Evolutionary conservation across 2,888 invertebrate species (phyloP).

Genomic region (Diogma glabrata): DNA sequence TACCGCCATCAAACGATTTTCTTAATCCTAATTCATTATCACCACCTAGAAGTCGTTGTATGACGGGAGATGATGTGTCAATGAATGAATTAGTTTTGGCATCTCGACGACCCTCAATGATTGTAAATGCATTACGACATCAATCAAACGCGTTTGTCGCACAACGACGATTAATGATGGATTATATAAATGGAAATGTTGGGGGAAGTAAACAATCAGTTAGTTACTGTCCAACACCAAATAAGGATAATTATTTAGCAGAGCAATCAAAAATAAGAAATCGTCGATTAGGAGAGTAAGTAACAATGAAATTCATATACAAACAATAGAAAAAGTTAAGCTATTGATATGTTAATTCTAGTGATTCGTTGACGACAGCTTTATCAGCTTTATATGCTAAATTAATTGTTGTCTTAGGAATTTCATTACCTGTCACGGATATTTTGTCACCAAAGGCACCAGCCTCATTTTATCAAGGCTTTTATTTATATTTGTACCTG

Average conservation of each 20-base stretch:
- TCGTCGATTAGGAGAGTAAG: constrained; percentile 11
- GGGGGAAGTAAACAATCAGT: constrained; percentile 13
- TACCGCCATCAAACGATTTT: not conserved
- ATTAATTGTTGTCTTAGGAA: constrained; percentile 61
- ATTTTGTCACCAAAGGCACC: constrained; percentile 58
- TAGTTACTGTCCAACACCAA: not conserved
- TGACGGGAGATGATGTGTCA: constrained; percentile 10
- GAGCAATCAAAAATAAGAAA: constrained; percentile 11
- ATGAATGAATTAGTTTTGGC: not conserved
- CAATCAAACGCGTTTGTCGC: constrained; percentile 45
- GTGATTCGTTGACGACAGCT: constrained; percentile 51
- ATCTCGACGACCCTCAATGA: constrained; percentile 43
- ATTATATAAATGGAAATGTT: constrained; percentile 8
- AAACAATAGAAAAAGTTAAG: not conserved
- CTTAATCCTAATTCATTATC: not conserved
- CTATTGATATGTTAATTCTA: constrained; percentile 26
- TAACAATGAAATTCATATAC: not conserved
- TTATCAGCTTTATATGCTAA: constrained; percentile 68
- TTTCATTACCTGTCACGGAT: constrained; percentile 70
- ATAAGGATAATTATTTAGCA: not conserved
- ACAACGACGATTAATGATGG: constrained; percentile 10
- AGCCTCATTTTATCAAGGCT: constrained; percentile 49
- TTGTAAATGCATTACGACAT: constrained; percentile 46
- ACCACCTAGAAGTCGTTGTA: constrained; percentile 11
- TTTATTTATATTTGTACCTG: constrained; percentile 62